A percentile compares a stretch with the other conserved stretches of the same genome.
Evolutionary conservation across 1,140 invertebrate species (phyloP).

Genomic region (Drosophila triauraria): DNA sequence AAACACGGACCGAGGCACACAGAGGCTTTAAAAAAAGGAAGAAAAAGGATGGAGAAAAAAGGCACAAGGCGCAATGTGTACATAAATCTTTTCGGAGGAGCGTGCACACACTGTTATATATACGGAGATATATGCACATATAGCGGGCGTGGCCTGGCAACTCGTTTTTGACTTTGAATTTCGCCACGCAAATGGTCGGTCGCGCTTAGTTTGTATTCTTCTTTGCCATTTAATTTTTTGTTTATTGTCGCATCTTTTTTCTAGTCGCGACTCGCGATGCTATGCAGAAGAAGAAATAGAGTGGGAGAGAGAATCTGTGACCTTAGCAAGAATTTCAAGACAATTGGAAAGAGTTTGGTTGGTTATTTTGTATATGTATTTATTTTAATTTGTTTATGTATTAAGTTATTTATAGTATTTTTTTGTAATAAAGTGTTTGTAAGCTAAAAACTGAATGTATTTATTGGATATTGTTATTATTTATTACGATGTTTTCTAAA

Average conservation of each 20-base stretch:
- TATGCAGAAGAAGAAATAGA: not conserved
- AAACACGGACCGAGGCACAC: constrained; percentile 64
- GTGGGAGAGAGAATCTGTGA: constrained; percentile 27
- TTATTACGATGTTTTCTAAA: not conserved
- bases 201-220: constrained; percentile 63
- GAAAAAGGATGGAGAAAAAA: constrained; percentile 51
- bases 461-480: not conserved
- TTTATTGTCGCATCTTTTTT: constrained; percentile 62
- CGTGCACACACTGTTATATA: constrained; percentile 9
- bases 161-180: constrained; percentile 72
- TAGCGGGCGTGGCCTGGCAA: constrained; percentile 59
- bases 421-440: too few species aligned
- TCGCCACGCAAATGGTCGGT: constrained; percentile 70
- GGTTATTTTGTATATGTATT: not conserved
- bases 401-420: not conserved
- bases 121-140: constrained; percentile 15
- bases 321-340: constrained; percentile 69
- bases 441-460: too few species aligned
- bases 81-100: constrained; percentile 54
- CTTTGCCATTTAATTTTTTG: constrained; percentile 56
- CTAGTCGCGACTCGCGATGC: constrained; percentile 21
- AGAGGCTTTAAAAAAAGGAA: constrained; percentile 27
- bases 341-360: constrained; percentile 11
- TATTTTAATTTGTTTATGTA: not conserved
- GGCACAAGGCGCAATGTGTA: constrained; percentile 56